phyloP scores from a whole-genome alignment of 2,113 vertebrate genomes.

The Calidris pugnax region DNA sequence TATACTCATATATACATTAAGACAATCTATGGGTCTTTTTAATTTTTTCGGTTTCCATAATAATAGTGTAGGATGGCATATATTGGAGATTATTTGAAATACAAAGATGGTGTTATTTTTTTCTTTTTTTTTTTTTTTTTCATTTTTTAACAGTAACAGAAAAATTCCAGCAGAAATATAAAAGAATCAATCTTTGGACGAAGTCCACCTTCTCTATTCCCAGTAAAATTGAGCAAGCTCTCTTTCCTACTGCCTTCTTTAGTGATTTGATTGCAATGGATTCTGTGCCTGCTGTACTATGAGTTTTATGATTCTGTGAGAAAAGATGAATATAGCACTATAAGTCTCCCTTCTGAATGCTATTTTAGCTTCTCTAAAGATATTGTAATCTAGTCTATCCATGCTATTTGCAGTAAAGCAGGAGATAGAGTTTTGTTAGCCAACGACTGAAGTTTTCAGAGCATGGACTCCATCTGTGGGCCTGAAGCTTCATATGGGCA shows the following conservation, averaged over 20 bases:
- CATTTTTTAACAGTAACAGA: neutral
- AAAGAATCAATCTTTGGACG: neutral
- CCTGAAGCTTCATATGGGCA: neutral
- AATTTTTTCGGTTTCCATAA: slow-evolving; percentile 3
- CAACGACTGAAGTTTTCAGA: slow-evolving; percentile 23
- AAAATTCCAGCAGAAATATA: neutral
- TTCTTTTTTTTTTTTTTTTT: rapidly evolving
- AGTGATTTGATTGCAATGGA: slow-evolving; percentile 46
- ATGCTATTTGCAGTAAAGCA: slow-evolving; percentile 14
- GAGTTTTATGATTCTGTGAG: slow-evolving; percentile 46
- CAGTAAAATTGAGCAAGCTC: slow-evolving; percentile 38
- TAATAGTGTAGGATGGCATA: neutral
- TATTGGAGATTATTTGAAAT: neutral
- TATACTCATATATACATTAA: neutral
- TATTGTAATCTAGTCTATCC: slow-evolving; percentile 38
- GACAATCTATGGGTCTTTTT: neutral
- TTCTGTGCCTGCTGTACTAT: slow-evolving; percentile 28
- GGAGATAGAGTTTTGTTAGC: slow-evolving; percentile 16
- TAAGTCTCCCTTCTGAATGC: slow-evolving; percentile 43
- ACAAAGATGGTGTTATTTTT: neutral
- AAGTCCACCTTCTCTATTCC: slow-evolving; percentile 19
- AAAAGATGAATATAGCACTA: slow-evolving; percentile 32
- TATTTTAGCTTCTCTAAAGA: slow-evolving; percentile 53
- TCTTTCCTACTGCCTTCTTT: slow-evolving; percentile 38
- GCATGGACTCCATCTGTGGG: neutral